Evolutionary conservation across 92 coral and sea anemone genomes (phyloP).

Genomic region (Parazoanthus atlanticus): DNA sequence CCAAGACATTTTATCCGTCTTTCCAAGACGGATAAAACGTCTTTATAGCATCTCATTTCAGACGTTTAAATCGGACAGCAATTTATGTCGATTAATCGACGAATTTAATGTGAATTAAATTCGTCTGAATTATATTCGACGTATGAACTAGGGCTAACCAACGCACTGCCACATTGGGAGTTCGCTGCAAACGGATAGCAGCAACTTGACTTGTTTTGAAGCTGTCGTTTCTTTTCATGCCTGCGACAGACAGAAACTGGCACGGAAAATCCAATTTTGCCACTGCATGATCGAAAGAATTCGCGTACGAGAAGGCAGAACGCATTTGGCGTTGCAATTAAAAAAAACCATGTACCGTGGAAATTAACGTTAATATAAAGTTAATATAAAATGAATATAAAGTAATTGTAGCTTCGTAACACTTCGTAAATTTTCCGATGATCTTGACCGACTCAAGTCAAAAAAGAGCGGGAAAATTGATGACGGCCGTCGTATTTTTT

Average conservation of each 20-base stretch:
- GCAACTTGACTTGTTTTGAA: not conserved
- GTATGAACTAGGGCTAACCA: too few species aligned
- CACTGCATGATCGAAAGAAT: not conserved
- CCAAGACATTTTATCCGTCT: too few species aligned
- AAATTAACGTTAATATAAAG: not conserved
- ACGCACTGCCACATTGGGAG: not conserved
- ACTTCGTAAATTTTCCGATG: not conserved
- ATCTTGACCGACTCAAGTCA: constrained; percentile 7
- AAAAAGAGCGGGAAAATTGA: constrained; percentile 29
- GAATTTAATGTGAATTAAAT: too few species aligned
- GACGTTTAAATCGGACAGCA: too few species aligned
- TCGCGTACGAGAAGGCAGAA: not conserved
- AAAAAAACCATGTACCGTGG: too few species aligned
- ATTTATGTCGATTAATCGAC: too few species aligned
- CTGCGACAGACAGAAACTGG: not conserved
- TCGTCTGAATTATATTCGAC: too few species aligned
- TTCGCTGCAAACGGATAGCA: not conserved
- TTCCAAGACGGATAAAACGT: too few species aligned
- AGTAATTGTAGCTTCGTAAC: not conserved
- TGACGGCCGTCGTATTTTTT: constrained; percentile 9
- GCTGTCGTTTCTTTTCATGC: not conserved
- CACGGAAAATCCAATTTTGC: not conserved
- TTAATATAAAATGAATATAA: not conserved
- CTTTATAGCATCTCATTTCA: too few species aligned
- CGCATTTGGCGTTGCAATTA: not conserved